Conservation (phyloP, 2,113 vertebrate genomes). For the Cervus canadensis region DNA sequence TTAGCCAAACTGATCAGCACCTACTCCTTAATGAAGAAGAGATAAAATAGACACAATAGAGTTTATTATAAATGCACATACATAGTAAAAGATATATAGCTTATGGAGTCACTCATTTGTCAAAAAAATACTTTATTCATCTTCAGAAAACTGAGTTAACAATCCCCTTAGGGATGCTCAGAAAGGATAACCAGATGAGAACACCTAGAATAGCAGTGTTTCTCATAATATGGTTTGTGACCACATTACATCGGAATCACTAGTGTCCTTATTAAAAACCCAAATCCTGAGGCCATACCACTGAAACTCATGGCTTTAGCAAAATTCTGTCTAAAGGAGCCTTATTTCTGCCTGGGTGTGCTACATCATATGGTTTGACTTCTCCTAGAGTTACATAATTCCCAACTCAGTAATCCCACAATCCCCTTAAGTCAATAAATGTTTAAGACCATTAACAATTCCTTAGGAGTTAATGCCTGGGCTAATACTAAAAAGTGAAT, state of each 20-base stretch:
- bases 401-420: not conserved
- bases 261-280: not conserved
- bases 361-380: not conserved
- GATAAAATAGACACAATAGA: not conserved
- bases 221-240: not conserved
- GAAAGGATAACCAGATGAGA: not conserved
- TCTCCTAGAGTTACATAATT: not conserved
- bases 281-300: not conserved
- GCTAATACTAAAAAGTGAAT: not conserved
- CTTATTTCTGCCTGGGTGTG: not conserved
- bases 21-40: not conserved
- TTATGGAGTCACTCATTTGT: not conserved
- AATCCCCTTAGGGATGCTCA: not conserved
- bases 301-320: not conserved
- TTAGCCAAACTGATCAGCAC: not conserved
- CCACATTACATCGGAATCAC: not conserved
- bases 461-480: not conserved
- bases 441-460: conserved; percentile 13
- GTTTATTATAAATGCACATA: not conserved
- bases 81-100: not conserved
- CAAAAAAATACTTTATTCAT: not conserved
- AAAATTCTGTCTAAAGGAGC: not conserved
- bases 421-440: not conserved
- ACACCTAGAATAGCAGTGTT: not conserved
- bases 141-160: not conserved